Conservation (phyloP, 2,888 invertebrate genomes). For the Volucella inflata region DNA sequence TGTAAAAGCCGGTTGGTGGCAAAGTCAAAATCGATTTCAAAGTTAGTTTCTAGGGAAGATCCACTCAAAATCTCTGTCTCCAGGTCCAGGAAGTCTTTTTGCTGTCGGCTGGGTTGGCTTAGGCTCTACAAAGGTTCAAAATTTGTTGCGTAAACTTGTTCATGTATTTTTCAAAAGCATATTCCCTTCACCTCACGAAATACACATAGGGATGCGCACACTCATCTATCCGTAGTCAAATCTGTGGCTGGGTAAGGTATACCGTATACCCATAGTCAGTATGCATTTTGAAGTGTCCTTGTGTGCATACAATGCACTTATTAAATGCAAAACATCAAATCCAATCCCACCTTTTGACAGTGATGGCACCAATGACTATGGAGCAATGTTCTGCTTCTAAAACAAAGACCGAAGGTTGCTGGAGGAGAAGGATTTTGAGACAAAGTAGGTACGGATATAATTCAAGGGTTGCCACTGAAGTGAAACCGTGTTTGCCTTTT, state of each 20-base stretch:
- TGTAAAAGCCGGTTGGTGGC: too few relatives aligned
- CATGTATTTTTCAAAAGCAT: conserved; percentile 16
- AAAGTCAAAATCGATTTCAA: background rate
- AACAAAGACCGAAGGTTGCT: background rate
- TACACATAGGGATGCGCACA: too few relatives aligned
- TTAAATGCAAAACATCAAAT: conserved; percentile 45
- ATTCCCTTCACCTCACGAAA: background rate
- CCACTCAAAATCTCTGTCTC: conserved; percentile 6
- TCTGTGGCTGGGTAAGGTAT: background rate
- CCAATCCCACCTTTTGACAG: background rate
- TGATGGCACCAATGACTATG: conserved; percentile 11
- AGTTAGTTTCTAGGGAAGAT: conserved; percentile 9
- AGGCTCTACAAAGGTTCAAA: background rate
- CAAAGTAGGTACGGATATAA: conserved; percentile 8
- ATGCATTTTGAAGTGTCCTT: conserved; percentile 40
- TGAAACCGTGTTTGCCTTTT: conserved; percentile 56
- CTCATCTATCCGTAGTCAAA: too few relatives aligned
- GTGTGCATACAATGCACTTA: conserved; percentile 65
- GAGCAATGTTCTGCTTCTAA: background rate
- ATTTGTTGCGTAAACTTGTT: background rate
- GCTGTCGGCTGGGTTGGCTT: background rate
- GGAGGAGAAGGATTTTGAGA: background rate
- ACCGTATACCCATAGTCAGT: conserved; percentile 6
- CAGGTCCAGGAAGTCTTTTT: conserved; percentile 9
- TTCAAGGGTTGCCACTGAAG: conserved; percentile 52